Evolutionary conservation across 2,797 vertebrate genomes (phyloP), one percentile per base, ranked within the genome.

Genomic region (Galago senegalensis): DNA sequence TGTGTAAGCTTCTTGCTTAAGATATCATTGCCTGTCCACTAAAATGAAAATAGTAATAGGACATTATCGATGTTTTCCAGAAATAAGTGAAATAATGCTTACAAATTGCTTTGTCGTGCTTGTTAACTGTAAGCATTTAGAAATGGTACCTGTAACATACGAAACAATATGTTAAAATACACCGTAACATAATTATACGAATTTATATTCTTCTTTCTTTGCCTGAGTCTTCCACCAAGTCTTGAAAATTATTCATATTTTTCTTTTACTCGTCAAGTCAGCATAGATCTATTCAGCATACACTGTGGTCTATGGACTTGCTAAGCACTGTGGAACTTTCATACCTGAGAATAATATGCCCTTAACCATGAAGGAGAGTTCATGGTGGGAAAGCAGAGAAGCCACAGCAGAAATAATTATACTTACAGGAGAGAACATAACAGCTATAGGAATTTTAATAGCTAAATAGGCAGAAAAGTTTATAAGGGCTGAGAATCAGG

Each of bases 31-130:
- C 23, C n/a, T 89, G 16, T 61, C 37, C 65, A 83, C 16, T 65
- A 60, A 92, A 96, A 75, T 85, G n/a, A 93, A 84, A 31, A 65
- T 63, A 43, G 37, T 31, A 46, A 17, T 9, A 70, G 87, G 37
- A 60, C 10, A 29, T 83, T n/a, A 29, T 23, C 27, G 72, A 60
- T 76, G 31, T 25, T 84, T 82, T 34, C n/a, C 61, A 73, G n/a
- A 3, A 63, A 82, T 79, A 83, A 85, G 18, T 20, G 46, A 75
- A 90, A 89, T 21, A 75, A 94, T 58, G 49, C 16, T 34, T 34
- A 14, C 23, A 75, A 86, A 89, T 69, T 73, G 17, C 9, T 7
- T 37, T 23, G 12, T 5, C 18, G 27, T 53, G 9, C 4, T 90
- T 72, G 3, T 40, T 27, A 67, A 29, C 8, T 21, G 6, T 53